Evolutionary conservation across 2,797 vertebrate genomes (phyloP), one percentile per base, ranked within the genome.

Genomic region (Calcarius lapponicus): DNA sequence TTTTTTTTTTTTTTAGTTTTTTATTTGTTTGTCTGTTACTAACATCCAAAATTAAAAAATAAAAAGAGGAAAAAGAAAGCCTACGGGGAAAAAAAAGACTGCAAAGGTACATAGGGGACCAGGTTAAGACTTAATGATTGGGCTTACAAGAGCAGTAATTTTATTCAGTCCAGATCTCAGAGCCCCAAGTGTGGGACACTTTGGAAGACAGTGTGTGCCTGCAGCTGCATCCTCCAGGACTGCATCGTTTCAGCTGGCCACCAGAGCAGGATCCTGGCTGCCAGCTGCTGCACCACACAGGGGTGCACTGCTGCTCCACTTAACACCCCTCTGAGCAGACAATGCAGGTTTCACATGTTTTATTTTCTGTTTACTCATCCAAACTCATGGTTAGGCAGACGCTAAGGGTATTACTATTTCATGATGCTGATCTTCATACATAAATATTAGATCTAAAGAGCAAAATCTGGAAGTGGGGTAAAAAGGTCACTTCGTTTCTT

Each of bases 121-220:
- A 7, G 16, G 42, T 65, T 71, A 80, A 81, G 54, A 88, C n/a
- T 70, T 58, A 66, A n/a, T 53, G 58, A 54, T 5, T 67, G 1
- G n/a, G 18, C 53, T 82, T 50, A 17, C 8, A 48, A 9, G 82
- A 74, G 7, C 8, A 80, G 20, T 53, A 42, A 34, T 58, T 83
- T 56, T 71, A 32, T 86, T 62, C 42, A 40, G 28, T 13, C n/a
- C 48, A 76, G 50, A 80, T 74, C 28, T 66, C 38, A 57, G 60
- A 31, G 6, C 12, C 6, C 13, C 0, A 1, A 6, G 9, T 38
- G 16, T 6, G 6, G 19, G 17, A 10, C 9, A 26, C 25, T 83
- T 38, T 54, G 47, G 40, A 47, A 87, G 11, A 25, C 0, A 17
- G 13, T 1, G 2, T 56, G 17, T 31, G 16, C 17, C 36, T 13